Percentiles rank a stretch among this genome's conserved stretches.
Evolutionary conservation across 1,140 invertebrate species (phyloP).

Genomic region (Andricus grossulariae): DNA sequence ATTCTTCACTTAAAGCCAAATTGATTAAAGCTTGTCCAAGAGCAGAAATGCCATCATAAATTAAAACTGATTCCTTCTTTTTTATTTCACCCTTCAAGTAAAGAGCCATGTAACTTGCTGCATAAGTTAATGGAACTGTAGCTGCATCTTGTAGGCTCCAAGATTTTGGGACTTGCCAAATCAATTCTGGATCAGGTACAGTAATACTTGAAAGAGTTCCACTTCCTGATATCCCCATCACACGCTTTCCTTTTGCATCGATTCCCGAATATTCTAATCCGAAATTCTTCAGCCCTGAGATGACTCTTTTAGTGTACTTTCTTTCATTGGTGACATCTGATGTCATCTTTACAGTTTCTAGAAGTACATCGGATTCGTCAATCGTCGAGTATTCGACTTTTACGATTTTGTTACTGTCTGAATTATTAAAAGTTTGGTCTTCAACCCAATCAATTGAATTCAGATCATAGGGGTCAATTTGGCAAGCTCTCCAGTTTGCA

Average conservation of each 20-base stretch:
- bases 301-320: constrained; percentile 75
- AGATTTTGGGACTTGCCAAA: constrained; percentile 83
- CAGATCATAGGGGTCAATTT: constrained; percentile 85
- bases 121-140: too few relatives aligned
- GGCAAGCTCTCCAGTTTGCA: constrained; percentile 83
- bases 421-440: constrained; percentile 70
- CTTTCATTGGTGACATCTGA: constrained; percentile 64
- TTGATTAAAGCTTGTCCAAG: constrained; percentile 85
- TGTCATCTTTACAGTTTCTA: constrained; percentile 85
- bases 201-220: too few relatives aligned
- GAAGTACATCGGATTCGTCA: constrained; percentile 85
- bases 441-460: constrained; percentile 88
- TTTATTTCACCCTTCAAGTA: too few relatives aligned
- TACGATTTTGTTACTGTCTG: constrained; percentile 32
- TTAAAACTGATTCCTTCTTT: too few relatives aligned
- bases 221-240: constrained; percentile 87
- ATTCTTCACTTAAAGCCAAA: too few relatives aligned
- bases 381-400: constrained; percentile 79
- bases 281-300: too few relatives aligned
- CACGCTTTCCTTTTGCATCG: constrained; percentile 73
- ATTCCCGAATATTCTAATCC: constrained; percentile 83
- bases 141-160: constrained; percentile 80
- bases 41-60: constrained; percentile 81
- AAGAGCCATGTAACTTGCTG: too few relatives aligned
- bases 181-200: constrained; percentile 85